A percentile compares a stretch with the other conserved stretches of the same genome.
These are phyloP conservation scores for Crypturellus undulatus DNA, from an alignment of 2,113 vertebrate species.

Conservation along the genomic window DNA sequence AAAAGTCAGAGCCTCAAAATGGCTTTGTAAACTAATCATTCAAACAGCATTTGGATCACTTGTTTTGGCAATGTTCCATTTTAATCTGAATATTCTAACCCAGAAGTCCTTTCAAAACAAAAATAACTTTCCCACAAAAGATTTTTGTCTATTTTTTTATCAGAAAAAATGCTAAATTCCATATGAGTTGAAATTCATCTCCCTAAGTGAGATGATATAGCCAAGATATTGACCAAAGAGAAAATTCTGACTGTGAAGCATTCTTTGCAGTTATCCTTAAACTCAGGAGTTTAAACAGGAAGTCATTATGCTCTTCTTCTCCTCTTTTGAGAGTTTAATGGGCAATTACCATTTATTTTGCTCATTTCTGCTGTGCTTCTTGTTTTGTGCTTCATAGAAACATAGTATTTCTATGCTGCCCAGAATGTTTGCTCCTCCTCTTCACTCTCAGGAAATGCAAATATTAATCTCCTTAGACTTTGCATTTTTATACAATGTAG, in stretches of 20 bases:
- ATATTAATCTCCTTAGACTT: neutral
- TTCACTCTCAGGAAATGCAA: neutral
- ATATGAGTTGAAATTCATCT: neutral
- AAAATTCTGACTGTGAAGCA: neutral
- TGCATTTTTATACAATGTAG: neutral
- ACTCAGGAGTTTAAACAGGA: neutral
- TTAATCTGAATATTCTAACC: neutral
- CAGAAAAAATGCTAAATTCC: neutral
- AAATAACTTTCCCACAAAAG: neutral
- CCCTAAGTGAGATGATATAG: neutral
- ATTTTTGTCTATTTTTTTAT: neutral
- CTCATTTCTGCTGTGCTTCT: neutral
- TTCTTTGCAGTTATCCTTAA: neutral
- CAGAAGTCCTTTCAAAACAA: constrained; percentile 5
- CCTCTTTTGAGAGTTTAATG: neutral
- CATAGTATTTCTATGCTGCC: neutral
- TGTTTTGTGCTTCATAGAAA: neutral
- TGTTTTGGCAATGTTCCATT: neutral
- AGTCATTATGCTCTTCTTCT: neutral
- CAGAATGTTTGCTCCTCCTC: neutral
- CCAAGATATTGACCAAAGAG: neutral
- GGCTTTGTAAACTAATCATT: neutral
- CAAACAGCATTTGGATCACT: neutral
- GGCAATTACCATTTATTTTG: neutral
- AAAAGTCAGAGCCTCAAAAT: constrained; percentile 11